These are phyloP conservation scores for Heterodera carotae DNA, from an alignment of 1,140 invertebrate genomes.

Conservation along the genomic window DNA sequence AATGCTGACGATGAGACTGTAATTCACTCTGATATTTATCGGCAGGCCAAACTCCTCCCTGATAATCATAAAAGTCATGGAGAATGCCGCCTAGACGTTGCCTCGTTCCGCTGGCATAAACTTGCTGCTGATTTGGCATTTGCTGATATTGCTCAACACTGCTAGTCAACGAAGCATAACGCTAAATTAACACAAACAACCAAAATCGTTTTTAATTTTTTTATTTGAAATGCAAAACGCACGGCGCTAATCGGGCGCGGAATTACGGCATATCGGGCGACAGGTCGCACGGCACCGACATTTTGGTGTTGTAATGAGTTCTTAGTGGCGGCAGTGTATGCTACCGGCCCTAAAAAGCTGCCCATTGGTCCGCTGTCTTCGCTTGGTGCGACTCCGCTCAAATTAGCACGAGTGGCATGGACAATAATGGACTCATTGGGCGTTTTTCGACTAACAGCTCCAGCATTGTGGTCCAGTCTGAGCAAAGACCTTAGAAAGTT, in stretches of 20 bases:
- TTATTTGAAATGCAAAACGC: too few relatives aligned
- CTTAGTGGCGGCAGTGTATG: not conserved
- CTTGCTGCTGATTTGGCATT: not conserved
- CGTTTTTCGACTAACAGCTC: not conserved
- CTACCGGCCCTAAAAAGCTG: conserved; percentile 18
- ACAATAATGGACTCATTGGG: conserved; percentile 18
- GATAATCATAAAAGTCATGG: not conserved
- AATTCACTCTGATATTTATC: not conserved
- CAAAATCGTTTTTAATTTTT: not conserved
- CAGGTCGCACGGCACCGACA: conserved; percentile 1
- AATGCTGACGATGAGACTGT: not conserved
- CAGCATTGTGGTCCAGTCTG: not conserved
- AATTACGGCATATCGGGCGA: conserved; percentile 34
- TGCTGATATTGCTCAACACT: not conserved
- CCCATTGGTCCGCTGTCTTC: conserved; percentile 32
- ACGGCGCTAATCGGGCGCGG: conserved; percentile 22
- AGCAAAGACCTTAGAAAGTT: not conserved
- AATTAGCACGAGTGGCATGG: conserved; percentile 24
- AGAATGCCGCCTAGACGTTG: not conserved
- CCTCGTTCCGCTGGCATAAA: not conserved
- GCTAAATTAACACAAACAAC: not conserved
- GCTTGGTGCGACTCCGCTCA: conserved; percentile 19
- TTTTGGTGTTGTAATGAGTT: not conserved
- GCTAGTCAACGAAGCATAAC: not conserved
- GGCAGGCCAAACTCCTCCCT: not conserved